A percentile compares a stretch with the other conserved stretches of the same genome.
These are phyloP conservation scores for Gonioctena quinquepunctata DNA, from an alignment of 1,140 invertebrate genomes.

Conservation along the genomic window DNA sequence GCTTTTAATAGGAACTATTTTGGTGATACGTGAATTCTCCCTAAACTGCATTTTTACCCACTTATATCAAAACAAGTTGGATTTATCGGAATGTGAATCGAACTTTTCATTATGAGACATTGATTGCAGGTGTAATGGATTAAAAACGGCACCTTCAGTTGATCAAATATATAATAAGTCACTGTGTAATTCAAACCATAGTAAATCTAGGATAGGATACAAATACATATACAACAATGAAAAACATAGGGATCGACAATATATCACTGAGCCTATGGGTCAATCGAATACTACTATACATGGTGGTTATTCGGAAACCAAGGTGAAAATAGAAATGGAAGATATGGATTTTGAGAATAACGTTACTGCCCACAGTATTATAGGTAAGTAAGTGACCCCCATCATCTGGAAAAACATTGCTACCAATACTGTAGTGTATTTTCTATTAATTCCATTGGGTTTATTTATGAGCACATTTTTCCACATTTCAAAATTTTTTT, in stretches of 20 bases:
- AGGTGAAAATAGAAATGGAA: slow-evolving; percentile 34
- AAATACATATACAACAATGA: slow-evolving; percentile 32
- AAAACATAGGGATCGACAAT: slow-evolving; percentile 24
- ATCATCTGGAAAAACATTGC: not conserved
- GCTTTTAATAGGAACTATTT: no score
- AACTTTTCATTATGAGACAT: no score
- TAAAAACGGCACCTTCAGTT: slow-evolving; percentile 29
- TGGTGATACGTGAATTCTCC: no score
- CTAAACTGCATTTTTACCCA: no score
- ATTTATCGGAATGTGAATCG: no score
- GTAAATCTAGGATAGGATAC: slow-evolving; percentile 26
- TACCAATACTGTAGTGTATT: no score
- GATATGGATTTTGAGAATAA: slow-evolving; percentile 38
- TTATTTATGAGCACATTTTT: no score
- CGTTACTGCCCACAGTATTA: slow-evolving; percentile 50
- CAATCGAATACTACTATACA: slow-evolving; percentile 20
- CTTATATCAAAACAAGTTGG: no score
- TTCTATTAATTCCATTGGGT: no score
- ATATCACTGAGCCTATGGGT: slow-evolving; percentile 17
- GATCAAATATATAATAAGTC: slow-evolving; percentile 26
- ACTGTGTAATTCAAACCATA: slow-evolving; percentile 20
- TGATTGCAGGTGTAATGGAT: slow-evolving; percentile 42
- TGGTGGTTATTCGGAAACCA: slow-evolving; percentile 22
- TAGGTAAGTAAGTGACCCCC: slow-evolving; percentile 40
- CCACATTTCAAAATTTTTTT: slow-evolving; percentile 9